Conservation (phyloP, 37 sponge, comb jelly and placozoan species). For the Lycopodina hypogea region DNA sequence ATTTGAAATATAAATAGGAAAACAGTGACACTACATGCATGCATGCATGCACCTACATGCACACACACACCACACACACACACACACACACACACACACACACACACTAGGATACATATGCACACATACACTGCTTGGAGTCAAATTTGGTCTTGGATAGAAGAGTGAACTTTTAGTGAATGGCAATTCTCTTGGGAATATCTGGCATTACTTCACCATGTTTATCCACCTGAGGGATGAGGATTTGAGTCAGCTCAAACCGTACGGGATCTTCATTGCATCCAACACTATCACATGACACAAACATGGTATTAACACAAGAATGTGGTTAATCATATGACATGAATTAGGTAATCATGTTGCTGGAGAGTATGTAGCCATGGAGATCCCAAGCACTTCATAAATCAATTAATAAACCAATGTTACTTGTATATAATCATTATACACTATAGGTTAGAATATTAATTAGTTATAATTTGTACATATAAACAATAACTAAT, state of each 20-base stretch:
- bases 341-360: too few relatives aligned
- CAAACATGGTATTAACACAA: too few relatives aligned
- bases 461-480: too few relatives aligned
- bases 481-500: too few relatives aligned
- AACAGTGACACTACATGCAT: too few relatives aligned
- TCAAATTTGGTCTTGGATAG: slow-evolving; percentile 6
- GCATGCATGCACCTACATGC: background rate
- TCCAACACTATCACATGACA: slow-evolving; percentile 9
- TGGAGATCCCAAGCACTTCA: background rate
- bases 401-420: background rate
- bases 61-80: slow-evolving; percentile 11
- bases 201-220: background rate
- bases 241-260: slow-evolving; percentile 7
- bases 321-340: too few relatives aligned
- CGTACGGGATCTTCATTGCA: slow-evolving; percentile 19
- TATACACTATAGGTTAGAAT: too few relatives aligned
- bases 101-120: background rate
- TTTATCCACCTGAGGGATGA: background rate
- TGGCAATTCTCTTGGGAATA: background rate
- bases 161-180: slow-evolving; percentile 10
- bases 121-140: background rate
- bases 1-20: too few relatives aligned
- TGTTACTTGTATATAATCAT: background rate
- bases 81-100: background rate
- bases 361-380: too few relatives aligned